Percentiles rank a stretch among this genome's conserved stretches.
phyloP scores from a whole-genome alignment of 2,113 vertebrate species.

The Callopanchax toddi region DNA sequence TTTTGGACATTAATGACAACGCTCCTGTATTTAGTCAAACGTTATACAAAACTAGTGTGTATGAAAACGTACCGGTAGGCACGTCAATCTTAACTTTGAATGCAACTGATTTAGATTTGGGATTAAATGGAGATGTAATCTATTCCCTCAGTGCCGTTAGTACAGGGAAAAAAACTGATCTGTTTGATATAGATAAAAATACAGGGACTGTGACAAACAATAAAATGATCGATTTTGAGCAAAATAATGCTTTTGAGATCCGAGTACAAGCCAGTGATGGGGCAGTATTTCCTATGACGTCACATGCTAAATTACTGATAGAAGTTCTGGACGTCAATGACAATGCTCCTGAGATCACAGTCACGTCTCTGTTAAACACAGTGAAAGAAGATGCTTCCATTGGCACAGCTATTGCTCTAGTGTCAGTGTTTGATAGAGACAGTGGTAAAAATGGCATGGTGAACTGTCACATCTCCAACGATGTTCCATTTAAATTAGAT shows the following conservation, averaged over 20 bases:
- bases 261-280: conserved; percentile 52
- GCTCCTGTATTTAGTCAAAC: conserved; percentile 80
- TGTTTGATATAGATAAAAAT: conserved; percentile 74
- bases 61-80: conserved; percentile 80
- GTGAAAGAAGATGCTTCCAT: conserved; percentile 80
- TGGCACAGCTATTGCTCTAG: conserved; percentile 82
- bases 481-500: conserved; percentile 74
- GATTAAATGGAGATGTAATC: conserved; percentile 80
- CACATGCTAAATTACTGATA: conserved; percentile 80
- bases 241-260: conserved; percentile 58
- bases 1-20: conserved; percentile 85
- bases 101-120: conserved; percentile 80
- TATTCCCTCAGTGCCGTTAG: conserved; percentile 82
- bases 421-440: conserved; percentile 84
- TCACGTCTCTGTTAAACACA: conserved; percentile 79
- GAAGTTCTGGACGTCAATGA: conserved; percentile 88
- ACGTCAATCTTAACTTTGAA: conserved; percentile 81
- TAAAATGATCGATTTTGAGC: conserved; percentile 74
- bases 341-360: conserved; percentile 82
- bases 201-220: conserved; percentile 56
- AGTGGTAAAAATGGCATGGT: conserved; percentile 82
- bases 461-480: conserved; percentile 67
- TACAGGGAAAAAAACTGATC: conserved; percentile 74
- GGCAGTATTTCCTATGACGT: conserved; percentile 30
- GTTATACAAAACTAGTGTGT: conserved; percentile 76